These are phyloP conservation scores for Labeo rohita DNA, from an alignment of 2,113 vertebrate genomes.

Conservation along the genomic window DNA sequence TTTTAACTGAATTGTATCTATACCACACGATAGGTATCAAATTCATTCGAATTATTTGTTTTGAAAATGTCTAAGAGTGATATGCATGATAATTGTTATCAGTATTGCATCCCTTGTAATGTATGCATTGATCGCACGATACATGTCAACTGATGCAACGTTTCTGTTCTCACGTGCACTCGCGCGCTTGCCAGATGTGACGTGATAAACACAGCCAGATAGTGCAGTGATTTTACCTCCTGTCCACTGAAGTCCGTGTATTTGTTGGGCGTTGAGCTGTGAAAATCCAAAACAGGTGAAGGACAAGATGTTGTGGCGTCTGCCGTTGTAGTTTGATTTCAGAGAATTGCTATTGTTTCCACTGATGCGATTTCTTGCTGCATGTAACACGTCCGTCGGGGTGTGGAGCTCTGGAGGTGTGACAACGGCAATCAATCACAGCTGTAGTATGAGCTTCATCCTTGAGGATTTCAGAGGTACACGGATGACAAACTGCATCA, in stretches of 20 bases:
- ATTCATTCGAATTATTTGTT: background rate
- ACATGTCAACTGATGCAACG: background rate
- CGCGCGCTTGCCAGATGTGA: background rate
- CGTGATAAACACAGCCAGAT: background rate
- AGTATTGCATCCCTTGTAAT: background rate
- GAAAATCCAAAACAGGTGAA: background rate
- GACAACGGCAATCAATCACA: slow-evolving; percentile 16
- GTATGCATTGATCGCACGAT: slow-evolving; percentile 13
- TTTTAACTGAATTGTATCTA: background rate
- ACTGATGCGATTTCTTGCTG: slow-evolving; percentile 4
- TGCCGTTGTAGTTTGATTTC: background rate
- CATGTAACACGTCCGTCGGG: background rate
- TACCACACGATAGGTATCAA: background rate
- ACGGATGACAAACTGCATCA: slow-evolving; percentile 8
- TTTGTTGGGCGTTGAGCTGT: background rate
- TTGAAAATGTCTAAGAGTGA: background rate
- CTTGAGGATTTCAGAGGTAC: background rate
- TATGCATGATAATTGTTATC: background rate
- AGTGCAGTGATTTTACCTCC: background rate
- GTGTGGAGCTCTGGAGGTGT: slow-evolving; percentile 15
- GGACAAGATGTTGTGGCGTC: background rate
- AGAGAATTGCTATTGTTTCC: background rate
- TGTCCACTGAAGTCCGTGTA: background rate
- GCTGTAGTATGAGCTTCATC: background rate
- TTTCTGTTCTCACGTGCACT: slow-evolving; percentile 10